Base-by-base conservation (phyloP, 2,797 vertebrate genomes). In the Fistularia tabacaria region DNA sequence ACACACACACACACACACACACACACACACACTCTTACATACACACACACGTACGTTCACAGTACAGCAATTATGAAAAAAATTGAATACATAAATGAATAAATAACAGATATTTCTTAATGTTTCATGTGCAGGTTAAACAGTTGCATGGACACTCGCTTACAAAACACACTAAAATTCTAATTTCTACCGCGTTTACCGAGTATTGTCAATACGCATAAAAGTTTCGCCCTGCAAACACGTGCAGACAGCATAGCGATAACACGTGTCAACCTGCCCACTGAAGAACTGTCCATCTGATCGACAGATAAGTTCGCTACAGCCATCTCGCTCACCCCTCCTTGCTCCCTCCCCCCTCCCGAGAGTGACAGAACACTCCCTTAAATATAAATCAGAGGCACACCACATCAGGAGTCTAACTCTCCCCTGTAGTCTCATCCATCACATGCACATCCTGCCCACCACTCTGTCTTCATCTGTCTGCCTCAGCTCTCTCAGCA, bases 301-400 rank as follows among this genome's bases (percentile, higher is more conserved):
- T 50, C 80, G 82, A 83, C 79, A 69, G 77, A 71, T 57, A 38
- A 63, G 59, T 80, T 71, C 71, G 36, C 52, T 40, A 45, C 40
- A 46, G 59, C 15, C 38, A 82, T 83, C 75, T 65, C 72, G 72
- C 75, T 67, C 59, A 51, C 65, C 64, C 64, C 62, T 61, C 63
- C 61, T 44, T 65, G 59, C 61, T 49, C 62, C 59, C 57, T 66
- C 64, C 62, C 68, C 68, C 76, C 76, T 64, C 76, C 61, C 12
- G 69, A 80, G 82, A 69, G 79, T 68, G 63, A 85, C 69, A 64
- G 73, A 82, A 58, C 65, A 64, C 76, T 79, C 63, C 73, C 78
- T 86, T 81, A 77, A 85, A 87, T 83, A 88, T 90, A 87, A 89
- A 90, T 89, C 86, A 38, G 78, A 82, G 81, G 79, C 74, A 12